A percentile compares a stretch with the other conserved stretches of the same genome.
Evolutionary conservation across 2,888 invertebrate species (phyloP).

Genomic region (Volucella inflata): DNA sequence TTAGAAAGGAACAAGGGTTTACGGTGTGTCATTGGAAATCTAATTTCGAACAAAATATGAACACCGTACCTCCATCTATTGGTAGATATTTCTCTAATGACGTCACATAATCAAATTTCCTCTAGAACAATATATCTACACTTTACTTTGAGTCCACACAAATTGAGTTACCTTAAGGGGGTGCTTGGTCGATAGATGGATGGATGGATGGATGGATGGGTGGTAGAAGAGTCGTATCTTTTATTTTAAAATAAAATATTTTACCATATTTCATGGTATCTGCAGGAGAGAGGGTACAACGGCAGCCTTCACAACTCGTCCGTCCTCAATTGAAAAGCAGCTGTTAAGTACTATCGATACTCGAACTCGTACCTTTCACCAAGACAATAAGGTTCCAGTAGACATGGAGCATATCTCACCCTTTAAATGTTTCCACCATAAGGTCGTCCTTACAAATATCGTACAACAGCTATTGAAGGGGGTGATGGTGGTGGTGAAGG

Average conservation of each 20-base stretch:
- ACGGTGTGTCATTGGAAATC: slow-evolving; percentile 53
- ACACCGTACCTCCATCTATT: slow-evolving; percentile 38
- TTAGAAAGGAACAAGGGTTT: not conserved
- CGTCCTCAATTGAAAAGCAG: slow-evolving; percentile 74
- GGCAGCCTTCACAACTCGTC: slow-evolving; percentile 34
- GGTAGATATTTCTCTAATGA: slow-evolving; percentile 77
- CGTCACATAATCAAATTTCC: slow-evolving; percentile 79
- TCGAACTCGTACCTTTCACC: slow-evolving; percentile 42
- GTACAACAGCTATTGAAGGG: not conserved
- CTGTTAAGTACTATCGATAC: slow-evolving; percentile 75
- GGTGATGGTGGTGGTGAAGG: not conserved
- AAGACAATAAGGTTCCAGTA: slow-evolving; percentile 65
- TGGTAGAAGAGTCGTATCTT: slow-evolving; percentile 56
- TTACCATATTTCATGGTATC: slow-evolving; percentile 45
- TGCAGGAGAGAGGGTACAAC: not conserved
- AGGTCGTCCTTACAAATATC: not conserved
- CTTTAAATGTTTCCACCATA: slow-evolving; percentile 33
- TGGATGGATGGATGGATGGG: not conserved
- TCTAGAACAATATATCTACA: slow-evolving; percentile 76
- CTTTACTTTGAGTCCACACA: slow-evolving; percentile 77
- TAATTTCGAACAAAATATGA: slow-evolving; percentile 74
- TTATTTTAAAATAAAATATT: slow-evolving; percentile 73
- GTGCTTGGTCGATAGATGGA: not conserved
- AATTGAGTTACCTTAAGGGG: slow-evolving; percentile 75
- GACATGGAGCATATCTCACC: slow-evolving; percentile 48